A percentile compares a stretch with the other conserved stretches of the same genome.
These are phyloP conservation scores for Melospiza georgiana DNA, from an alignment of 2,113 vertebrate species.

Conservation along the genomic window DNA sequence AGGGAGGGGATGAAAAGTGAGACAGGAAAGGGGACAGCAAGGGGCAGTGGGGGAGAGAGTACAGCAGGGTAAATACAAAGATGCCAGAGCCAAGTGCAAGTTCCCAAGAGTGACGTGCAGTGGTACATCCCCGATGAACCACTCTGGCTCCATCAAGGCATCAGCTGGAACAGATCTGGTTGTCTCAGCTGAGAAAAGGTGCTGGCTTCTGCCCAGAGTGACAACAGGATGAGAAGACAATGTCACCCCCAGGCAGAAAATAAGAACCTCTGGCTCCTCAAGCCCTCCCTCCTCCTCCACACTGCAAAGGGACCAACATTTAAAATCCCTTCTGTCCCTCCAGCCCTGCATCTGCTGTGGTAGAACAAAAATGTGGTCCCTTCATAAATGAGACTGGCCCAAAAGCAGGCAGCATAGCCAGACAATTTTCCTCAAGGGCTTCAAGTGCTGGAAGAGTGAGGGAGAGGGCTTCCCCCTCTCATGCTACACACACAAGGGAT, in stretches of 20 bases:
- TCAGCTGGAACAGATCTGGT: not conserved
- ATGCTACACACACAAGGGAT: not conserved
- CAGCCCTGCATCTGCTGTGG: not conserved
- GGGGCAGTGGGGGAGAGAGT: not conserved
- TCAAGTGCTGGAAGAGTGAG: not conserved
- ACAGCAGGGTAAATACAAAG: not conserved
- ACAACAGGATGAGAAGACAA: not conserved
- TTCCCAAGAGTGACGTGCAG: fast-evolving
- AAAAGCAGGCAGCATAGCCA: not conserved
- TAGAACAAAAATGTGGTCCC: not conserved
- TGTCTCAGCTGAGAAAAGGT: not conserved
- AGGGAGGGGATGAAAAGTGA: not conserved
- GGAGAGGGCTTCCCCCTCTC: not conserved
- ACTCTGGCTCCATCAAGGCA: not conserved
- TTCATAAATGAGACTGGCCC: not conserved
- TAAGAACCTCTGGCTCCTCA: not conserved
- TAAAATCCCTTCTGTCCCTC: not conserved
- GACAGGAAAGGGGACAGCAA: not conserved
- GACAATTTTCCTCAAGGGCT: not conserved
- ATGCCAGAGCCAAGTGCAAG: fast-evolving
- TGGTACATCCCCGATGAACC: not conserved
- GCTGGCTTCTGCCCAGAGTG: not conserved
- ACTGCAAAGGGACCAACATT: not conserved
- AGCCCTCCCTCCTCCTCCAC: not conserved
- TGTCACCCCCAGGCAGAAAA: not conserved